A percentile compares a stretch with the other conserved stretches of the same genome.
phyloP scores from a whole-genome alignment of 1,140 invertebrate genomes.

The Platyscapa corneri region DNA sequence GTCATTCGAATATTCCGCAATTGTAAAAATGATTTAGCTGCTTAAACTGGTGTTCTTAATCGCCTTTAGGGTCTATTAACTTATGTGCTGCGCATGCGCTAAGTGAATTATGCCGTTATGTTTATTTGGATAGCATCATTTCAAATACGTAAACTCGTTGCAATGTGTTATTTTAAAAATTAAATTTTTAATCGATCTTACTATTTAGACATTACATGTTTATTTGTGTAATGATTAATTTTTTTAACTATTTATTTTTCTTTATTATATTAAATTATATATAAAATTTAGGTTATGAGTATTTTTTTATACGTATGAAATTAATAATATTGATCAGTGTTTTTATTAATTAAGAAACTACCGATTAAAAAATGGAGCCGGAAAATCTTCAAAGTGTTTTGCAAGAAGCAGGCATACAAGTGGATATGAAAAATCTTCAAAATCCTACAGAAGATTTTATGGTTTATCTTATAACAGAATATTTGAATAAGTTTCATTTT shows the following conservation, averaged over 20 bases:
- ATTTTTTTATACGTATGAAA: not conserved
- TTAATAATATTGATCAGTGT: not conserved
- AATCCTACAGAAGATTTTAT: constrained; percentile 62
- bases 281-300: not conserved
- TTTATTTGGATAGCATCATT: not conserved
- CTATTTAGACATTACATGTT: not conserved
- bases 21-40: too few species aligned
- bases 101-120: not conserved
- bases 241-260: not conserved
- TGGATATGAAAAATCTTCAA: constrained; percentile 57
- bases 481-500: constrained; percentile 56
- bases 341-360: not conserved
- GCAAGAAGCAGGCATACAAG: constrained; percentile 56
- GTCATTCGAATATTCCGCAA: too few species aligned
- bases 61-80: too few species aligned
- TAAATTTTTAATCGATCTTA: not conserved
- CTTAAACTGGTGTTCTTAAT: too few species aligned
- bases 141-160: not conserved
- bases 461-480: constrained; percentile 56
- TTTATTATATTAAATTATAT: not conserved
- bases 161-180: not conserved
- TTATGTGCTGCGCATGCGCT: not conserved
- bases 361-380: constrained; percentile 45
- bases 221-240: not conserved
- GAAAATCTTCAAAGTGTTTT: constrained; percentile 56